These are phyloP conservation scores for Antechinus flavipes DNA, from an alignment of 2,113 vertebrate genomes.

Conservation along the genomic window DNA sequence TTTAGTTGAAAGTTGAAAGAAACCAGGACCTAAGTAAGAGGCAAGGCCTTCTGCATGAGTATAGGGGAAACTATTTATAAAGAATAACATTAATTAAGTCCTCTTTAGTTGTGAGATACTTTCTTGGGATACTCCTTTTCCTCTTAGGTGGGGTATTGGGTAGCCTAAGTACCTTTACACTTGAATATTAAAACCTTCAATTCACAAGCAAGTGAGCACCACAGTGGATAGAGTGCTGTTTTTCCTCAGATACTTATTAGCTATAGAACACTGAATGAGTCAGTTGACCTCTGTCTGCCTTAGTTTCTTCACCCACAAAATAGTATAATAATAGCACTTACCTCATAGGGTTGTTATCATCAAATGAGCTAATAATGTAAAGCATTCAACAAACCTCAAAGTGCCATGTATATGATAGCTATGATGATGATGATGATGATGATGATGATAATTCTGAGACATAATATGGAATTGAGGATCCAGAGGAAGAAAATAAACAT, in stretches of 20 bases:
- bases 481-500: neutral
- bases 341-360: neutral
- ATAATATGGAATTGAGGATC: neutral
- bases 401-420: neutral
- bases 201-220: neutral
- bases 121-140: neutral
- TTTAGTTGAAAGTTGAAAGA: neutral
- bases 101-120: neutral
- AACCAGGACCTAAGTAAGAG: neutral
- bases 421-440: neutral
- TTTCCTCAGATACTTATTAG: neutral
- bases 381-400: neutral
- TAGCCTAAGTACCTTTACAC: neutral
- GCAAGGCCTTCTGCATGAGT: neutral
- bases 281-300: neutral
- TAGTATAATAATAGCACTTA: neutral
- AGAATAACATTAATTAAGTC: neutral
- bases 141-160: neutral
- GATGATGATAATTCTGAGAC: neutral
- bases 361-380: neutral
- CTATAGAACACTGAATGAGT: neutral
- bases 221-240: neutral
- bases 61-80: neutral
- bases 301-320: neutral
- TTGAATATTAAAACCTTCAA: neutral